Evolutionary conservation across 1,140 invertebrate genomes (phyloP).

Genomic region (Drosophila bifasciata): DNA sequence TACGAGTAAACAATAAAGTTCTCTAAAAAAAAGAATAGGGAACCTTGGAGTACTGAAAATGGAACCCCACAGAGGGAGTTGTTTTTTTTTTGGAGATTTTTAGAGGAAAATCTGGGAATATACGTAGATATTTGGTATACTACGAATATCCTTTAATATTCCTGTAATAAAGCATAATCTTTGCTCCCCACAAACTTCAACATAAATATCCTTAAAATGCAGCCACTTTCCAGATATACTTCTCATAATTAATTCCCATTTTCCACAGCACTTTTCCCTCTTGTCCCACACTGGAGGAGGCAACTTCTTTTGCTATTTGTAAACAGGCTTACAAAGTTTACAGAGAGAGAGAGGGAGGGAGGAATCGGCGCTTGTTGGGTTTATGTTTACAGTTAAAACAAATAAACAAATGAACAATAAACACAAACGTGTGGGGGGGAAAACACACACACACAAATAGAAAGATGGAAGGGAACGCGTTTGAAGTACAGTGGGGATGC

Average conservation of each 20-base stretch:
- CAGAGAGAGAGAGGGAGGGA: slow-evolving; percentile 6
- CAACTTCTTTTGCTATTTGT: slow-evolving; percentile 31
- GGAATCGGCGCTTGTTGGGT: slow-evolving; percentile 68
- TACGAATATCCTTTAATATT: too few species aligned
- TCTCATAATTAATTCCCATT: background rate
- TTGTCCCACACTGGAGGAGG: slow-evolving; percentile 3
- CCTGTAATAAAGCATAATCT: too few species aligned
- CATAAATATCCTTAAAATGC: background rate
- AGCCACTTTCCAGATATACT: slow-evolving; percentile 8
- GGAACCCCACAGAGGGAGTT: slow-evolving; percentile 32
- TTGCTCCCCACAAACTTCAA: background rate
- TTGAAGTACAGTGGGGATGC: slow-evolving; percentile 26
- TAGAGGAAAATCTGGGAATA: too few species aligned
- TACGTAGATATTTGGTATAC: too few species aligned
- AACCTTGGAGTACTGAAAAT: slow-evolving; percentile 33
- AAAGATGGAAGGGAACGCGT: slow-evolving; percentile 24
- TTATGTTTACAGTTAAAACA: slow-evolving; percentile 72
- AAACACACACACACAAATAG: slow-evolving; percentile 46
- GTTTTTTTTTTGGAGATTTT: too few species aligned
- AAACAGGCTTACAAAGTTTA: slow-evolving; percentile 49
- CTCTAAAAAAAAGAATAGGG: background rate
- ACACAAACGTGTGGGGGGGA: slow-evolving; percentile 31
- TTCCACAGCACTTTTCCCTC: background rate
- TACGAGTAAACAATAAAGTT: slow-evolving; percentile 48
- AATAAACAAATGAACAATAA: slow-evolving; percentile 71